Evolutionary conservation across 23 tunicate species (phyloP).

Genomic region (Trididemnum miniatum): DNA sequence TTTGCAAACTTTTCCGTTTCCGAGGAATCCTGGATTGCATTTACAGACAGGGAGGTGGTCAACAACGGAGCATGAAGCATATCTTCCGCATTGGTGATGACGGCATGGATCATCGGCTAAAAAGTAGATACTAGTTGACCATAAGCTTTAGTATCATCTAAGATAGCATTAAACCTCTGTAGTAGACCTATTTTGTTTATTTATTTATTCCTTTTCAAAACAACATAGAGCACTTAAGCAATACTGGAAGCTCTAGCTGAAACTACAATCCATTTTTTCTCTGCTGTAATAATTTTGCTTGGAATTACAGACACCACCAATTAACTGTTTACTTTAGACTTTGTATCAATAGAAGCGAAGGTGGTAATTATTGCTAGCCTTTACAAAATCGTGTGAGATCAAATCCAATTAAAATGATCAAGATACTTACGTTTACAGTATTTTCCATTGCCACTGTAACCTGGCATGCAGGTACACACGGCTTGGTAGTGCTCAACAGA

Average conservation of each 20-base stretch:
- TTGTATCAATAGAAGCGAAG: no score
- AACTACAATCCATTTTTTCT: no score
- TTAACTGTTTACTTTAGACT: no score
- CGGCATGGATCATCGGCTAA: constrained; percentile 8
- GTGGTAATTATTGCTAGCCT: no score
- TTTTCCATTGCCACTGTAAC: constrained; percentile 8
- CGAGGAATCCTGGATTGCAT: constrained; percentile 10
- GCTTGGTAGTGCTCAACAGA: background rate
- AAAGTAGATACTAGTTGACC: background rate
- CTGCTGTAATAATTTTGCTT: no score
- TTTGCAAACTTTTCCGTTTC: constrained; percentile 4
- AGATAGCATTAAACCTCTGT: background rate
- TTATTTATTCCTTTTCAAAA: no score
- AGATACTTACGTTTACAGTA: background rate
- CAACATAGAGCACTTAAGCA: no score
- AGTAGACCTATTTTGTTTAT: background rate
- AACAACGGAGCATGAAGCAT: background rate
- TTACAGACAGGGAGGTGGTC: background rate
- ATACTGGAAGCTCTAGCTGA: no score
- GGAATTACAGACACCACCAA: no score
- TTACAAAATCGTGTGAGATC: no score
- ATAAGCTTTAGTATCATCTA: background rate
- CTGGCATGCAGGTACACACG: background rate
- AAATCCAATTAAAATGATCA: no score
- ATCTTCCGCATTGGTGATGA: background rate